These are phyloP conservation scores for Agonopterix alstromeriana DNA, from an alignment of 2,888 invertebrate genomes.

Conservation along the genomic window DNA sequence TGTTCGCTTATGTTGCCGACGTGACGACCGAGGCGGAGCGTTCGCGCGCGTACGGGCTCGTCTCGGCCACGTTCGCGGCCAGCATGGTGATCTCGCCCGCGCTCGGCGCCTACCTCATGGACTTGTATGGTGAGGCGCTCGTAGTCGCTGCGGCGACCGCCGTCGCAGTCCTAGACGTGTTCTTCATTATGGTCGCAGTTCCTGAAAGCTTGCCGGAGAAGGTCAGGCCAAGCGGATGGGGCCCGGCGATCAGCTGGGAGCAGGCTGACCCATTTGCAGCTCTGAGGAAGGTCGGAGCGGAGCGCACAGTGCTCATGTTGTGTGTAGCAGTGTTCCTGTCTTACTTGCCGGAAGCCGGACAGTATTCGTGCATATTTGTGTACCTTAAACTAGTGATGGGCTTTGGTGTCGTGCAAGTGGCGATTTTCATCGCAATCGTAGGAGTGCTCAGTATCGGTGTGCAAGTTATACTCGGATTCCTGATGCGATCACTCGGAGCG, in stretches of 20 bases:
- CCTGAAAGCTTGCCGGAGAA: constrained; percentile 99
- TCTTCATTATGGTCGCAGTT: constrained; percentile 98
- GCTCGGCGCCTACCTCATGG: constrained; percentile 92
- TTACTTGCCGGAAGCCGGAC: constrained; percentile 98
- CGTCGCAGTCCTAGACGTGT: constrained; percentile 96
- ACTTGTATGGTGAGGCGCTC: constrained; percentile 87
- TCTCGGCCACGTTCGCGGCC: constrained; percentile 99
- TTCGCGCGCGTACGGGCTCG: constrained; percentile 96
- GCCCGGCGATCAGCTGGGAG: constrained; percentile 96
- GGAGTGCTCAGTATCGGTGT: constrained; percentile 97
- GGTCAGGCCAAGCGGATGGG: constrained; percentile 85
- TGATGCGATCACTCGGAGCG: constrained; percentile 91
- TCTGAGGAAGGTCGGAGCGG: constrained; percentile 93
- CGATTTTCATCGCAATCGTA: constrained; percentile 97
- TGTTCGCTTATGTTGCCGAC: constrained; percentile 99
- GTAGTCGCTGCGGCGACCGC: constrained; percentile 97
- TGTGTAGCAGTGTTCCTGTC: constrained; percentile 98
- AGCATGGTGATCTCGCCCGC: constrained; percentile 99
- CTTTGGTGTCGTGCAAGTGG: constrained; percentile 96
- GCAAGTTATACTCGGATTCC: constrained; percentile 90
- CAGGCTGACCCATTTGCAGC: constrained; percentile 98
- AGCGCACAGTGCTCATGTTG: constrained; percentile 96
- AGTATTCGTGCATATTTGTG: constrained; percentile 99
- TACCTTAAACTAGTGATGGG: constrained; percentile 98
- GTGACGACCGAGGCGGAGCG: constrained; percentile 98